Evolutionary conservation across 2,113 vertebrate species (phyloP), one percentile per base, ranked within the genome.

Genomic region (Porphyrio hochstetteri): DNA sequence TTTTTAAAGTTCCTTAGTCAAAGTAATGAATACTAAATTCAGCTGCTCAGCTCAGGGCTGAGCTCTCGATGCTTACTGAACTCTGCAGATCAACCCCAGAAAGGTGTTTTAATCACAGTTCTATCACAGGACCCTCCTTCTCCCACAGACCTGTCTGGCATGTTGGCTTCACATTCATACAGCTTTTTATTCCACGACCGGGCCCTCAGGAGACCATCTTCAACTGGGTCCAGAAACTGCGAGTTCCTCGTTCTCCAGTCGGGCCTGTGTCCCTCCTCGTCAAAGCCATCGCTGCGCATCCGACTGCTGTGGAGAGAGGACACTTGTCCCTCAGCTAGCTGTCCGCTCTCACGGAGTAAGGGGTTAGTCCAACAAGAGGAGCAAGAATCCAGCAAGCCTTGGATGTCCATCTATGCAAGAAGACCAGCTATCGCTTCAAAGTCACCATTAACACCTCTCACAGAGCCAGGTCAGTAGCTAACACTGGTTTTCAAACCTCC

Each of bases 181-280:
- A 99, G 98, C 93, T 99, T 99, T 90, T 98, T 99, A 38, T 98
- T 99, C 99, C 99, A 99, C 92, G 99, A 99, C 33, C 98, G 98
- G 57, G 98, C 97, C 75, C 99, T 98, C 75, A 98, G 97, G 74
- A 99, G 98, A 75, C 99, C 98, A 10, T 98, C 98, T 89, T 98
- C 98, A 0, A 98, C 95, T 18, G 95, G 89, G 56, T 96, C 95
- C 10, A 98, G 96, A 72, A 97, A 91, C 16, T 97, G 97, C 0
- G 97, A 65, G 84, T 89, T 97, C 92, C 94, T 98, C 46, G 96
- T 38, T 71, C 88, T 98, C 90, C 98, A 96, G 57, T 97, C 96
- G 36, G 96, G 93, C 53, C 97, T 95, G 31, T 98, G 97, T 46
- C 97, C 97, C 56, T 98, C 98, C 77, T 99, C 98, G 29, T 98